These are phyloP conservation scores for Sebastes wilsoni DNA, from an alignment of 2,797 vertebrate genomes.

Conservation along the genomic window DNA sequence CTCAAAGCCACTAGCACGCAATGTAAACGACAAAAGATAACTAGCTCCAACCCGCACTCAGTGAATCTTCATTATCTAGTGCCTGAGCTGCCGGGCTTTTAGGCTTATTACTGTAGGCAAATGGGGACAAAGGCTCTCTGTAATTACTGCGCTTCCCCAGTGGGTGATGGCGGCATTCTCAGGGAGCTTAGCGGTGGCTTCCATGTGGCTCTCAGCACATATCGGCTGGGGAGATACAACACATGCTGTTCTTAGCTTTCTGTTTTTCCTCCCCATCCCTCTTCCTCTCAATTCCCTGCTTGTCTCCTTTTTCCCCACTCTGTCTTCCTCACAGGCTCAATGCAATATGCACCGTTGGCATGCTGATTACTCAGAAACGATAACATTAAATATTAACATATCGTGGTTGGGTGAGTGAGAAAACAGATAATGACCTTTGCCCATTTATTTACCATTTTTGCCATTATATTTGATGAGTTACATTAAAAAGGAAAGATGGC, in stretches of 20 bases:
- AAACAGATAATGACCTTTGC: neutral
- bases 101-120: constrained; percentile 74
- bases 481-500: neutral
- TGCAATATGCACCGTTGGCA: neutral
- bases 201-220: constrained; percentile 47
- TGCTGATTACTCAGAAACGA: neutral
- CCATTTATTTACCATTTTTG: neutral
- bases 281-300: neutral
- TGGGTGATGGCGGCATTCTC: constrained; percentile 68
- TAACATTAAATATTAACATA: neutral
- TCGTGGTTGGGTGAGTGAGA: neutral
- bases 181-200: constrained; percentile 70
- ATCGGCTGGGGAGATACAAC: constrained; percentile 47
- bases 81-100: constrained; percentile 60
- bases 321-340: neutral
- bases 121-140: constrained; percentile 71
- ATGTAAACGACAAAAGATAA: constrained; percentile 39
- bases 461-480: neutral
- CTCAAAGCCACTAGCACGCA: constrained; percentile 14
- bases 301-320: neutral
- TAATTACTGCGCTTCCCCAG: constrained; percentile 76
- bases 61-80: constrained; percentile 68
- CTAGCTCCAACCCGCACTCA: constrained; percentile 32
- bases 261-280: neutral
- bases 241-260: constrained; percentile 44